Conservation (phyloP, 53 echinoderm and acorn worm genomes). For the Glandiceps talaboti region DNA sequence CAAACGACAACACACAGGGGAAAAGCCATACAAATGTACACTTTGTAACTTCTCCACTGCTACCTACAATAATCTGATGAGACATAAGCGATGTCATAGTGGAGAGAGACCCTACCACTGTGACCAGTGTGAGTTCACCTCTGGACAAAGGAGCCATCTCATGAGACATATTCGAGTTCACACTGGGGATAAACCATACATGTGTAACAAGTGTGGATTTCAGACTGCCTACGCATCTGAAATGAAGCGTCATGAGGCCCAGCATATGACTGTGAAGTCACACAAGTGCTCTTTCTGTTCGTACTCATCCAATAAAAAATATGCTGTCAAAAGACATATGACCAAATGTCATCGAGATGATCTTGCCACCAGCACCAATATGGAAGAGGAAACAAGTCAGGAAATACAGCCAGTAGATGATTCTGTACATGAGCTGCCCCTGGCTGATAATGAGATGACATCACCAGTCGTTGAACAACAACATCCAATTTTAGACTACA, state of each 20-base stretch:
- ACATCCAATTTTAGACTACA: not conserved
- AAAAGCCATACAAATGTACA: slow-evolving; percentile 60
- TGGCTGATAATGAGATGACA: slow-evolving; percentile 8
- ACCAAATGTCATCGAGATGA: not conserved
- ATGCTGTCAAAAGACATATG: slow-evolving; percentile 52
- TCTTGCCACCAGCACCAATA: too few relatives aligned
- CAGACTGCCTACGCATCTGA: slow-evolving; percentile 34
- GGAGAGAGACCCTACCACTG: slow-evolving; percentile 84
- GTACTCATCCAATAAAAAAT: slow-evolving; percentile 38
- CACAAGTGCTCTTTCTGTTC: slow-evolving; percentile 45
- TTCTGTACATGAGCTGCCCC: slow-evolving; percentile 6
- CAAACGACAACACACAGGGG: slow-evolving; percentile 70
- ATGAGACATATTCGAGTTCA: slow-evolving; percentile 85
- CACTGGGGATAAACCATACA: slow-evolving; percentile 20
- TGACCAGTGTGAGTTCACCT: slow-evolving; percentile 68
- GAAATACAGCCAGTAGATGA: not conserved
- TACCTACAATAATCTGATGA: not conserved
- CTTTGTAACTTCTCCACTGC: slow-evolving; percentile 42
- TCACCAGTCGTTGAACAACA: not conserved
- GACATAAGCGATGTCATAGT: slow-evolving; percentile 46
- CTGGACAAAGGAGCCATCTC: slow-evolving; percentile 67
- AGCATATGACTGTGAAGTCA: slow-evolving; percentile 41
- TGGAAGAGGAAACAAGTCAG: not conserved
- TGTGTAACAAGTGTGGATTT: not conserved
- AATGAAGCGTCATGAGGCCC: slow-evolving; percentile 62